Evolutionary conservation across 2,888 invertebrate species (phyloP).

Genomic region (Cerceris ruficornis): DNA sequence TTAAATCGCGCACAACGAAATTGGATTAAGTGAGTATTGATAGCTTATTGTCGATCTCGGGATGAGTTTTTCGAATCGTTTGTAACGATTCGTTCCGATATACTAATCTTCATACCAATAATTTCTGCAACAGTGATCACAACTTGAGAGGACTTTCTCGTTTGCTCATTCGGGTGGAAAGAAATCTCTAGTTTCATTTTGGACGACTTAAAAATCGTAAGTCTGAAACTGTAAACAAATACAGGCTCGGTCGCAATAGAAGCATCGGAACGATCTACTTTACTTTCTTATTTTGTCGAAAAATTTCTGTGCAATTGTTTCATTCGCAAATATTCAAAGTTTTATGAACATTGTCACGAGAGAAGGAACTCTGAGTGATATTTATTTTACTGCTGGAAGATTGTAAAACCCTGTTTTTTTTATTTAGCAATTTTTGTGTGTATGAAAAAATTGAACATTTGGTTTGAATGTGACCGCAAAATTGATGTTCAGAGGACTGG

Average conservation of each 20-base stretch:
- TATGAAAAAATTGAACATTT: too few relatives aligned
- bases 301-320: too few relatives aligned
- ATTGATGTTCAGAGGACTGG: too few relatives aligned
- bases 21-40: not conserved
- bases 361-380: too few relatives aligned
- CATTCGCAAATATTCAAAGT: too few relatives aligned
- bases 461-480: too few relatives aligned
- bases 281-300: too few relatives aligned
- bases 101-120: not conserved
- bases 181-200: constrained; percentile 31
- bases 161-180: constrained; percentile 50
- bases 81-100: not conserved
- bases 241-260: not conserved
- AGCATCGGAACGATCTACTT: not conserved
- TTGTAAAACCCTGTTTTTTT: too few relatives aligned
- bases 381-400: too few relatives aligned
- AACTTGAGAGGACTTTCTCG: constrained; percentile 55
- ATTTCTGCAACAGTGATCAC: constrained; percentile 47
- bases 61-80: not conserved
- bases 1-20: not conserved
- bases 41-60: too few relatives aligned
- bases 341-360: too few relatives aligned
- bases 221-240: constrained; percentile 8
- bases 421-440: too few relatives aligned
- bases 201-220: constrained; percentile 24